Evolutionary conservation across 2,113 vertebrate species (phyloP), one percentile per base, ranked within the genome.

Genomic region (Callipepla squamata): DNA sequence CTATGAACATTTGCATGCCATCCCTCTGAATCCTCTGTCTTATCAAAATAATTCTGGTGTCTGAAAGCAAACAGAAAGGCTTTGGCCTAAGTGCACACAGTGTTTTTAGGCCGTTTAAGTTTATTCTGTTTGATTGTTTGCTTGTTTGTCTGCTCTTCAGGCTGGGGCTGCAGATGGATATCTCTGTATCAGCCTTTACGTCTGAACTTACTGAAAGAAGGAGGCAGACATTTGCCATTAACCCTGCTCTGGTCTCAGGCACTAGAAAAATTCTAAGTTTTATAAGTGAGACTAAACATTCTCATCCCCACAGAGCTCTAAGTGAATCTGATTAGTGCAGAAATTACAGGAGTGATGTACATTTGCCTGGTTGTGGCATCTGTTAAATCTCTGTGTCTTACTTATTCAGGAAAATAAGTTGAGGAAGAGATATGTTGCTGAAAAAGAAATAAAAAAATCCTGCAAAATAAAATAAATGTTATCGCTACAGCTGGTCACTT

Each of bases 1-100:
- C 74, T 95, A 94, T 74, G 85, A 95, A 95, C 66, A 96, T 97
- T 97, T 97, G 95, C 95, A 97, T 93, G 75, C 91, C 81, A 95
- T 69, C 82, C 78, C 55, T 96, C 89, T 55, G 91, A 96, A 91
- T 81, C 77, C 36, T 91, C 65, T 73, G 59, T 92, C 66, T 58
- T 79, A 94, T 79, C 57, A 93, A 75, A 94, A 96, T 79, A 93
- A 87, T 92, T 95, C 90, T 89, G 36, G 13, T 79, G 93, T 89
- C 95, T 82, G 63, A 81, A 95, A 96, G 79, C 69, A 91, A 96
- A 88, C 2, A 30, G 87, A 97, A 97, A 95, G 91, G 55, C 79
- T 97, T 96, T 86, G 80, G 78, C 85, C 76, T 87, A 57, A 77
- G 75, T 61, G 36, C 82, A 72, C 48, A 72, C 77, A 67, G 69